Conservation (phyloP, 2,888 invertebrate genomes). For the Globia sparganii region DNA sequence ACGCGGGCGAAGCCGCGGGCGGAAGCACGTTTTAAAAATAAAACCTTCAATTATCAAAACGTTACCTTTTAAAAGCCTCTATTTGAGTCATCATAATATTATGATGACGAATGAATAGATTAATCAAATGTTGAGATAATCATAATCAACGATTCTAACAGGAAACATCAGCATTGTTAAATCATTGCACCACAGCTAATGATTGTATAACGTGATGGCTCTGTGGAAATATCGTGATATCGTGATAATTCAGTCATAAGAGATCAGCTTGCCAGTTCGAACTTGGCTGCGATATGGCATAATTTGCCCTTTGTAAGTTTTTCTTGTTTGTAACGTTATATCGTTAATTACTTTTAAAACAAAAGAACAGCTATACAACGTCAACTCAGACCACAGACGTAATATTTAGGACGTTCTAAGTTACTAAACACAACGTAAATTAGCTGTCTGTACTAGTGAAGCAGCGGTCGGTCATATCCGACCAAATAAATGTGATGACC, state of each 20-base stretch:
- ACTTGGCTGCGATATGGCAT: neutral
- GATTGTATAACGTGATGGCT: neutral
- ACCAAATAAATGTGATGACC: neutral
- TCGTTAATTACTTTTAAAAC: neutral
- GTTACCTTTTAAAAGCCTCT: neutral
- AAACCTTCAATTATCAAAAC: neutral
- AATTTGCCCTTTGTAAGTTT: neutral
- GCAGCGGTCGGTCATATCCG: neutral
- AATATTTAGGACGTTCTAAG: too few relatives aligned
- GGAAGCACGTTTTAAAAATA: neutral
- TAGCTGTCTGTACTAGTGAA: neutral
- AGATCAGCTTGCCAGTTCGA: neutral
- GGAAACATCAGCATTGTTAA: neutral
- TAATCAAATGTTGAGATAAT: neutral
- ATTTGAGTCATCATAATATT: neutral
- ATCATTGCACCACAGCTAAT: neutral
- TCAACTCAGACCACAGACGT: neutral
- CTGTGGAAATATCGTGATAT: neutral
- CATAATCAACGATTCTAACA: neutral
- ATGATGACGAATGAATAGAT: neutral
- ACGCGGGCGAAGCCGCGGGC: too few relatives aligned
- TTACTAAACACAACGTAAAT: neutral
- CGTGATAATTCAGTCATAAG: too few relatives aligned
- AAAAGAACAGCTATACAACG: neutral
- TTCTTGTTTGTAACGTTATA: neutral